Evolutionary conservation across 35 echinoderm and acorn worm genomes (phyloP).

Genomic region (Holothuria glaberrima): DNA sequence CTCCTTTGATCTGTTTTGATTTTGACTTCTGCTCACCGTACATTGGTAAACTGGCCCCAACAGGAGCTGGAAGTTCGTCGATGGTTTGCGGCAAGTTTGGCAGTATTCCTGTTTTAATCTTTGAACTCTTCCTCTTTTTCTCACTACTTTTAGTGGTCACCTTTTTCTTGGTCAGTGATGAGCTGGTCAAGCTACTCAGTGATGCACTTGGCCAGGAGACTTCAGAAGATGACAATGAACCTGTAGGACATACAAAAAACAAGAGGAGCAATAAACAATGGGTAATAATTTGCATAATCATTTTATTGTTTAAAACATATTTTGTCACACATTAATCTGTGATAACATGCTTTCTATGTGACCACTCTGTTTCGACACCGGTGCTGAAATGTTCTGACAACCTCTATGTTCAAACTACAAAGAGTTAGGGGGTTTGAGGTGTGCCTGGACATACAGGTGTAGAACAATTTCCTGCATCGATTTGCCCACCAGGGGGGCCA

Average conservation of each 20-base stretch:
- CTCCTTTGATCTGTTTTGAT: conserved; percentile 8
- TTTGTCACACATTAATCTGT: too few species aligned
- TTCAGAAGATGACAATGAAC: conserved; percentile 32
- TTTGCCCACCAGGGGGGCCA: too few species aligned
- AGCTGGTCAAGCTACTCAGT: conserved; percentile 1
- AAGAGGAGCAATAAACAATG: too few species aligned
- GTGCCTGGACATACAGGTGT: too few species aligned
- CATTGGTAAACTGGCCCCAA: conserved; percentile 44
- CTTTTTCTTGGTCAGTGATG: conserved; percentile 40
- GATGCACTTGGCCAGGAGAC: conserved; percentile 17
- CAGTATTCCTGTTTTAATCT: conserved; percentile 13
- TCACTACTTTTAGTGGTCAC: conserved; percentile 22
- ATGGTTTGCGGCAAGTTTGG: conserved; percentile 3
- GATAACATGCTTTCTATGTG: too few species aligned
- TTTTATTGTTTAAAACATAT: too few species aligned
- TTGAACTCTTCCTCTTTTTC: conserved; percentile 53
- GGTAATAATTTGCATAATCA: too few species aligned
- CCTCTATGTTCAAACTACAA: too few species aligned
- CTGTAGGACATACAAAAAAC: neutral
- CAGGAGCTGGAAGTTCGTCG: conserved; percentile 26
- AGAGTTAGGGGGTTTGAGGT: too few species aligned
- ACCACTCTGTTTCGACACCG: too few species aligned
- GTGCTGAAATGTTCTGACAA: too few species aligned
- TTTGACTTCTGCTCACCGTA: conserved; percentile 40
- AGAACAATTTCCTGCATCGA: too few species aligned